Evolutionary conservation across 2,888 invertebrate genomes (phyloP).

Genomic region (Perdita meconis): DNA sequence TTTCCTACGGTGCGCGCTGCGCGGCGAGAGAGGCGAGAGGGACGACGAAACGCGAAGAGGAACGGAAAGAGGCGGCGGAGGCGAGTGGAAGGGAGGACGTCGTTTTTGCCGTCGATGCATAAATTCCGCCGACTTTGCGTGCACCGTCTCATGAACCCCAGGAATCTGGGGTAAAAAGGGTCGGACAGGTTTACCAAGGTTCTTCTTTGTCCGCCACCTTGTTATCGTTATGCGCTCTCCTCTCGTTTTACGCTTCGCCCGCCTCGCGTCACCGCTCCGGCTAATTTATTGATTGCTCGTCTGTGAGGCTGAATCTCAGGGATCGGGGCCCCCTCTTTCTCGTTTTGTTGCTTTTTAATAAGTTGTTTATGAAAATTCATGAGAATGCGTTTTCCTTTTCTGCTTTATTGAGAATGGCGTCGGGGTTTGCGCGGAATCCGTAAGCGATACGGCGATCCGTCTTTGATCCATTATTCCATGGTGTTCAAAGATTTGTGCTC

Average conservation of each 20-base stretch:
- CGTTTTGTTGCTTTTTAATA: slow-evolving; percentile 4
- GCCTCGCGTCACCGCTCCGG: slow-evolving; percentile 16
- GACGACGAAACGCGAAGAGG: background rate
- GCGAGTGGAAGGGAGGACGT: background rate
- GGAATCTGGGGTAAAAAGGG: slow-evolving; percentile 72
- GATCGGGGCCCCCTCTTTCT: background rate
- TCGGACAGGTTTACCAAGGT: slow-evolving; percentile 68
- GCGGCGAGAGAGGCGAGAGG: background rate
- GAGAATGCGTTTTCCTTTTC: background rate
- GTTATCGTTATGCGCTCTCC: slow-evolving; percentile 52
- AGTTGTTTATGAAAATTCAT: slow-evolving; percentile 2
- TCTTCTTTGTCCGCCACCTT: slow-evolving; percentile 66
- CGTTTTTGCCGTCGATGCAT: slow-evolving; percentile 64
- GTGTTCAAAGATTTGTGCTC: no score
- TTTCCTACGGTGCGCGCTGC: slow-evolving; percentile 22
- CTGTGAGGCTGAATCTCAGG: background rate
- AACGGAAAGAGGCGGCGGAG: background rate
- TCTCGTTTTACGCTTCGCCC: slow-evolving; percentile 49
- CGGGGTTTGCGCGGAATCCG: background rate
- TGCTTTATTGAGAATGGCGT: background rate
- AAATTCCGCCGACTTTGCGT: slow-evolving; percentile 70
- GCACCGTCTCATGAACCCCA: slow-evolving; percentile 71
- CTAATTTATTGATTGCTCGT: slow-evolving; percentile 48
- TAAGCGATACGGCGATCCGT: background rate
- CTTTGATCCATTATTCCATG: no score